A percentile compares a stretch with the other conserved stretches of the same genome.
Evolutionary conservation across 2,888 invertebrate species (phyloP).

Genomic region (Andricus curvator): DNA sequence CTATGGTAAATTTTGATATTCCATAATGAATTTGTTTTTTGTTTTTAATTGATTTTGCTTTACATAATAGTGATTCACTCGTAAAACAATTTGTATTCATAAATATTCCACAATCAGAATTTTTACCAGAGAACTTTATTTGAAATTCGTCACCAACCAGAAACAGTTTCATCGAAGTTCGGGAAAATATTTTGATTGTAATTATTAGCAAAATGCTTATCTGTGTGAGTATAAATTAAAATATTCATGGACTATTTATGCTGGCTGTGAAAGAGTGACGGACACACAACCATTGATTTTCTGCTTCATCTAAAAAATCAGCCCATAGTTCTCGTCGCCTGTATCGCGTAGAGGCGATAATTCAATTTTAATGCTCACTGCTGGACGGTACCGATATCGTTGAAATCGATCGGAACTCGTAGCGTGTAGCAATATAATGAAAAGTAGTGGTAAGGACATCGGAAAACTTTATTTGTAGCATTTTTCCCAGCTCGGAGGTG

Average conservation of each 20-base stretch:
- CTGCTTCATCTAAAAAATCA: conserved; percentile 60
- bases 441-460: conserved; percentile 1
- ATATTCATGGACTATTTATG: conserved; percentile 17
- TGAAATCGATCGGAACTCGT: conserved; percentile 44
- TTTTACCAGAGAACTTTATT: background rate
- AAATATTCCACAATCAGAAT: background rate
- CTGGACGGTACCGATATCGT: conserved; percentile 45
- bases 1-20: too few relatives aligned
- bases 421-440: conserved; percentile 1
- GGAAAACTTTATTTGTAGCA: background rate
- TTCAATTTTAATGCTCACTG: conserved; percentile 56
- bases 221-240: background rate
- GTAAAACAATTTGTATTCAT: background rate
- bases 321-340: conserved; percentile 36
- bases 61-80: background rate
- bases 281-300: conserved; percentile 52
- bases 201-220: background rate
- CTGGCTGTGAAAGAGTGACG: conserved; percentile 5
- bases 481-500: background rate
- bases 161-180: background rate
- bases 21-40: too few relatives aligned
- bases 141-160: background rate
- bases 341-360: conserved; percentile 45
- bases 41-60: background rate
- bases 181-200: background rate